phyloP scores from a whole-genome alignment of 2,113 vertebrate species.

The Phoenicopterus ruber region DNA sequence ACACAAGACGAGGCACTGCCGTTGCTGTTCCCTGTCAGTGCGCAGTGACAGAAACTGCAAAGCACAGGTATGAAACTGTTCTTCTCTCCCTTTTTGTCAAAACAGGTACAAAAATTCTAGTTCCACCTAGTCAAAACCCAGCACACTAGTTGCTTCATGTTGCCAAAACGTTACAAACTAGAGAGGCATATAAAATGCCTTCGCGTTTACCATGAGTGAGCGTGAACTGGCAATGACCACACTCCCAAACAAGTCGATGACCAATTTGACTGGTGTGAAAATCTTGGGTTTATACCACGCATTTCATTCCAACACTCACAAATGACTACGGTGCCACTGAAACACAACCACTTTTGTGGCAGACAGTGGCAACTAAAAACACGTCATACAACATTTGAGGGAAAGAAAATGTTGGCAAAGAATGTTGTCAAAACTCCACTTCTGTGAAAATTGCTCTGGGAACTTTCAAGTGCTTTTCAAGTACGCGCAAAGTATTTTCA shows the following conservation, averaged over 20 bases:
- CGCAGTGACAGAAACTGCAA: background rate
- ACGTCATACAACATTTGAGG: background rate
- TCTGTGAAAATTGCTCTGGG: background rate
- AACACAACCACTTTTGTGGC: conserved; percentile 1
- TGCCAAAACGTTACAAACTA: background rate
- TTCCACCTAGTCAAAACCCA: background rate
- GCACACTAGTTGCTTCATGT: fast-evolving
- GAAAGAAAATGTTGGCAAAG: conserved; percentile 24
- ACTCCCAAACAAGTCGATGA: background rate
- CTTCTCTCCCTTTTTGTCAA: background rate
- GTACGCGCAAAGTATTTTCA: background rate
- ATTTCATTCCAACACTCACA: conserved; percentile 47
- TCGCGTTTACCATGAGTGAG: background rate
- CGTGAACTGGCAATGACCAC: background rate
- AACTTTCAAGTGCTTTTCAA: conserved; percentile 31
- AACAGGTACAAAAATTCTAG: background rate
- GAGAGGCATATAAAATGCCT: background rate
- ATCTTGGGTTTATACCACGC: background rate
- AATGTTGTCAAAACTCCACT: background rate
- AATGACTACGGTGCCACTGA: conserved; percentile 24
- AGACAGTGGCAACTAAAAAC: conserved; percentile 46
- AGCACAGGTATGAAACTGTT: background rate
- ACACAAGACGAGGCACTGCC: background rate
- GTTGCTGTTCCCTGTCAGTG: too few species aligned
- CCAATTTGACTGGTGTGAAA: background rate